phyloP scores from a whole-genome alignment of 2,113 vertebrate species.

The Labeo rohita region DNA sequence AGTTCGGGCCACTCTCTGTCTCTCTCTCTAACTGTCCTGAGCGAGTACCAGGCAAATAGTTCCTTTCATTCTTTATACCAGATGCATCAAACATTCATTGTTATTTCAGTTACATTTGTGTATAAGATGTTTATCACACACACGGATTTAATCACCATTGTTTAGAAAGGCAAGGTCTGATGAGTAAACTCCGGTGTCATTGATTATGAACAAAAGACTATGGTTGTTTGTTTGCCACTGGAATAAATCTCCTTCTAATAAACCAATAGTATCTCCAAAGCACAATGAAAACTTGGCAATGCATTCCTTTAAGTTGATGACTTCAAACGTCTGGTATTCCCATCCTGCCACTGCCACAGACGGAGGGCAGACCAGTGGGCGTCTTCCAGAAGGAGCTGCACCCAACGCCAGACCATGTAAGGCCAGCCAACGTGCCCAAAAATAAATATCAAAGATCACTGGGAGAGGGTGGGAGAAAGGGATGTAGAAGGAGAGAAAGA shows the following conservation, averaged over 20 bases:
- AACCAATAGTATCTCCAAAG: neutral
- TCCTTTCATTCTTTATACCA: conserved; percentile 28
- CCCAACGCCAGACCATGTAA: conserved; percentile 47
- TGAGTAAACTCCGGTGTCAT: neutral
- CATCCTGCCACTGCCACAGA: conserved; percentile 37
- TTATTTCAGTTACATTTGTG: conserved; percentile 21
- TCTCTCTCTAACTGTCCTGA: conserved; percentile 35
- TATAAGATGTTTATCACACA: neutral
- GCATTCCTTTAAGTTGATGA: conserved; percentile 45
- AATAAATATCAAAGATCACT: conserved; percentile 47
- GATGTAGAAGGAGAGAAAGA: conserved; percentile 4
- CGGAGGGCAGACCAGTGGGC: conserved; percentile 38
- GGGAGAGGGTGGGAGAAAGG: conserved; percentile 26
- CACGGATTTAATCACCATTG: neutral
- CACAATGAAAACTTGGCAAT: neutral
- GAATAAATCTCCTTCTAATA: neutral
- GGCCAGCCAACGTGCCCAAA: conserved; percentile 26
- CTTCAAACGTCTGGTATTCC: conserved; percentile 54
- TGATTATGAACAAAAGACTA: neutral
- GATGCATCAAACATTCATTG: conserved; percentile 30
- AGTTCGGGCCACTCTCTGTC: conserved; percentile 47
- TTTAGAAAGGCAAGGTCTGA: neutral
- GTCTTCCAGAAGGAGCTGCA: conserved; percentile 39
- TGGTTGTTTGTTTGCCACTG: neutral
- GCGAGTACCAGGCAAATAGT: conserved; percentile 31